Conservation (phyloP, 2,797 vertebrate genomes). For the Pipistrellus nathusii region DNA sequence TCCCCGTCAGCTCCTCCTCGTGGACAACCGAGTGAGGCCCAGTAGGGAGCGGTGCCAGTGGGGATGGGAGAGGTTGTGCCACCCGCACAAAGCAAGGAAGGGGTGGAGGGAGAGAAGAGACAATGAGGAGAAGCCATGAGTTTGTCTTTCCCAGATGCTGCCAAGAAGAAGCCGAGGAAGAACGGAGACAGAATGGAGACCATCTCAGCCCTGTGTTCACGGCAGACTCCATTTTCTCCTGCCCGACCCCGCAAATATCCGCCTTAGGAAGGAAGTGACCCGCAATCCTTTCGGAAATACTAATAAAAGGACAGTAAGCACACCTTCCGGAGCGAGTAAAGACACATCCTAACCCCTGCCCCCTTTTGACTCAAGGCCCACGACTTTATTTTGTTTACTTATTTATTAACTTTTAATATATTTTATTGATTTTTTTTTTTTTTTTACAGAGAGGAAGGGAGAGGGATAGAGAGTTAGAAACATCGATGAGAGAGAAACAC, state of each 20-base stretch:
- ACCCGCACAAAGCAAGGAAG: conserved; percentile 29
- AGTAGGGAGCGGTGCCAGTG: not conserved
- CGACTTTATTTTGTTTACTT: not conserved
- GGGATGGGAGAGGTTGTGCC: not conserved
- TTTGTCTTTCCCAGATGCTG: not conserved
- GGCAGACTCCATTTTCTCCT: not conserved
- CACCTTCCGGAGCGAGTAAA: not conserved
- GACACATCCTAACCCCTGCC: not conserved
- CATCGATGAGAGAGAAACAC: too few relatives aligned
- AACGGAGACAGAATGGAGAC: not conserved
- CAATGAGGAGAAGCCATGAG: not conserved
- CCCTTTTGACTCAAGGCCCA: not conserved
- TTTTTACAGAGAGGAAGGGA: too few relatives aligned
- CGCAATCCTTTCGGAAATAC: not conserved
- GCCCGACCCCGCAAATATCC: not conserved
- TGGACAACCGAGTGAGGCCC: not conserved
- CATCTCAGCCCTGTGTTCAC: too few relatives aligned
- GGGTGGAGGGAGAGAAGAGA: not conserved
- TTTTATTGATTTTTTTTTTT: too few relatives aligned
- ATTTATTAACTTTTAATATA: too few relatives aligned
- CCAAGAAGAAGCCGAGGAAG: not conserved
- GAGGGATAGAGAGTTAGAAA: too few relatives aligned
- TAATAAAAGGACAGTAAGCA: not conserved
- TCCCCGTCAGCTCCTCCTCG: not conserved
- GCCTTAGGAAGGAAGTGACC: conserved; percentile 3